These are phyloP conservation scores for Lasioglossum baleicum DNA, from an alignment of 1,140 invertebrate species.

Conservation along the genomic window DNA sequence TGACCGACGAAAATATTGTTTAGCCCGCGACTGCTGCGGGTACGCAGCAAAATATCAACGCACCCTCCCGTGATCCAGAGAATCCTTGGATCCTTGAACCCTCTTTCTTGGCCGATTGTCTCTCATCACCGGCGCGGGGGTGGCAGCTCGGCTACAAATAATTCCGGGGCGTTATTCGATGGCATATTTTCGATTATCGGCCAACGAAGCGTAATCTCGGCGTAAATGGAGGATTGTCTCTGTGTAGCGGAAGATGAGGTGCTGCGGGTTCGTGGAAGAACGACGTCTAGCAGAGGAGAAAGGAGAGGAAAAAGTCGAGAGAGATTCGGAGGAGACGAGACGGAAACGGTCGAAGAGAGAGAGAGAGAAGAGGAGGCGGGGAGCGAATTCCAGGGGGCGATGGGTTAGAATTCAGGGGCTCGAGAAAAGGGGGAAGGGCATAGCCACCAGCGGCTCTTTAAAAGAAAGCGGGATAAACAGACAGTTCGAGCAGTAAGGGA, in stretches of 20 bases:
- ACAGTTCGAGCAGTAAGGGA: constrained; percentile 74
- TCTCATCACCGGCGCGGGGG: constrained; percentile 39
- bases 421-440: constrained; percentile 40
- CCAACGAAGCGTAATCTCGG: constrained; percentile 78
- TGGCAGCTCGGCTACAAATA: constrained; percentile 62
- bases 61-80: constrained; percentile 1
- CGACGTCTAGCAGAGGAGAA: not conserved
- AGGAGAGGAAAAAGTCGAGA: no score
- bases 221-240: constrained; percentile 78
- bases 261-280: constrained; percentile 66
- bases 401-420: constrained; percentile 26
- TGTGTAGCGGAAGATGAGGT: constrained; percentile 72
- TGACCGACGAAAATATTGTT: no score
- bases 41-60: not conserved
- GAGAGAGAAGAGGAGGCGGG: constrained; percentile 9
- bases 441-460: constrained; percentile 75
- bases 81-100: constrained; percentile 1
- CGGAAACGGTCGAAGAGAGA: constrained; percentile 48
- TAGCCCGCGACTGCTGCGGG: not conserved
- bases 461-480: constrained; percentile 80
- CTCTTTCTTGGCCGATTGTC: constrained; percentile 56
- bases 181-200: constrained; percentile 79
- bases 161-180: constrained; percentile 74
- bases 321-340: not conserved
- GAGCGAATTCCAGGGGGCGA: constrained; percentile 14